Conservation (phyloP, 2,797 vertebrate species). For the Phoxinus dragarum region DNA sequence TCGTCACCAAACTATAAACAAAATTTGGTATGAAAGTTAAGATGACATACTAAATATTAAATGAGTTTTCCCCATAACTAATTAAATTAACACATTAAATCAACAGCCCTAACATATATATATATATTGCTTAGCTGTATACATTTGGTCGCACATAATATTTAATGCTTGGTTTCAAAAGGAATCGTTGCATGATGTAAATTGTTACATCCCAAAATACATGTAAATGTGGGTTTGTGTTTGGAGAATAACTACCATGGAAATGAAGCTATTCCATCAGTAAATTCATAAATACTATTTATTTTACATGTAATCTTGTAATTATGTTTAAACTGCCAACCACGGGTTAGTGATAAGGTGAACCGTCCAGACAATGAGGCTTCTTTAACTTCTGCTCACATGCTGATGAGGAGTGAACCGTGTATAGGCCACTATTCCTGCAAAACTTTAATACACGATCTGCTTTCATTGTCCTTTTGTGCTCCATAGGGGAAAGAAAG, state of each 20-base stretch:
- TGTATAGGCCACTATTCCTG: not conserved
- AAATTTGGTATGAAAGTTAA: too few species aligned
- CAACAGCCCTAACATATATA: too few species aligned
- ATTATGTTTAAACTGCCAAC: slow-evolving; percentile 25
- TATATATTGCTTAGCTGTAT: not conserved
- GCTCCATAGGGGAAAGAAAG: not conserved
- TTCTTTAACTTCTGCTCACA: not conserved
- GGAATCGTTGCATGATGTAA: not conserved
- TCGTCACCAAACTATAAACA: too few species aligned
- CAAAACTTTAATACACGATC: not conserved
- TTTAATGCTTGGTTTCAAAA: not conserved
- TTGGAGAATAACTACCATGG: not conserved
- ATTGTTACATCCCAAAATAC: not conserved
- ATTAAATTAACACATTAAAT: too few species aligned
- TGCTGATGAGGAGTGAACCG: not conserved
- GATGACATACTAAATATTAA: too few species aligned
- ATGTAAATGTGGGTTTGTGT: slow-evolving; percentile 25
- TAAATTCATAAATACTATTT: slow-evolving; percentile 8
- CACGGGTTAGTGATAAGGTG: slow-evolving; percentile 12
- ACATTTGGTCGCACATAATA: not conserved
- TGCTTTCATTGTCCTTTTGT: not conserved
- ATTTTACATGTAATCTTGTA: slow-evolving; percentile 11
- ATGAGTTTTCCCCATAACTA: too few species aligned
- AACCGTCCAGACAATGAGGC: slow-evolving; percentile 4
- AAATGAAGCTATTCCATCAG: slow-evolving; percentile 30